phyloP scores from a whole-genome alignment of 2,797 vertebrate genomes.

The Scleropages formosus region DNA sequence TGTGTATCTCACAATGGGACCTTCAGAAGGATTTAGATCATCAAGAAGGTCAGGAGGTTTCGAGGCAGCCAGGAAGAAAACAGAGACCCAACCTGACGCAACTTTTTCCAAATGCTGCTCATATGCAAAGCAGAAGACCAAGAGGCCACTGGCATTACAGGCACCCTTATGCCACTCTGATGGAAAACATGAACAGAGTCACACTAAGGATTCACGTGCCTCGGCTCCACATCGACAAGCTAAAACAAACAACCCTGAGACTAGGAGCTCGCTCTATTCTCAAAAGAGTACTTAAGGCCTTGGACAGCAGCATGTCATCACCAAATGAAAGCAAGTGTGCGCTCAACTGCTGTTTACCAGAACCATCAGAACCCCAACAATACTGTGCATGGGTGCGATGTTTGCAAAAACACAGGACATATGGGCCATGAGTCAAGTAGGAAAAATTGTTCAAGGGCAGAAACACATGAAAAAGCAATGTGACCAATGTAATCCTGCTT shows the following conservation, averaged over 20 bases:
- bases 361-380: too few relatives aligned
- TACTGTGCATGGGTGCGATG: too few relatives aligned
- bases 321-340: too few relatives aligned
- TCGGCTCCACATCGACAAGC: not conserved
- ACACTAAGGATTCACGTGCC: not conserved
- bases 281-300: too few relatives aligned
- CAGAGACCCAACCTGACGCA: not conserved
- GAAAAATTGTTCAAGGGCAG: too few relatives aligned
- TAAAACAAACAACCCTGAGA: not conserved
- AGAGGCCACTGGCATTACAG: not conserved
- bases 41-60: conserved; percentile 18
- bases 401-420: too few relatives aligned
- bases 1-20: not conserved
- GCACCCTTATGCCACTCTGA: not conserved
- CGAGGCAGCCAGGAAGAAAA: conserved; percentile 20
- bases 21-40: not conserved
- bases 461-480: too few relatives aligned
- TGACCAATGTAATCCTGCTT: too few relatives aligned
- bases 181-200: not conserved
- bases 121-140: not conserved
- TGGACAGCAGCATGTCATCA: too few relatives aligned
- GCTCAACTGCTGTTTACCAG: too few relatives aligned
- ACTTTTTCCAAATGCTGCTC: not conserved
- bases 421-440: too few relatives aligned
- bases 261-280: too few relatives aligned